Percentiles rank a stretch among this genome's conserved stretches.
phyloP scores from a whole-genome alignment of 2,113 vertebrate species.

The Galeopterus variegatus region DNA sequence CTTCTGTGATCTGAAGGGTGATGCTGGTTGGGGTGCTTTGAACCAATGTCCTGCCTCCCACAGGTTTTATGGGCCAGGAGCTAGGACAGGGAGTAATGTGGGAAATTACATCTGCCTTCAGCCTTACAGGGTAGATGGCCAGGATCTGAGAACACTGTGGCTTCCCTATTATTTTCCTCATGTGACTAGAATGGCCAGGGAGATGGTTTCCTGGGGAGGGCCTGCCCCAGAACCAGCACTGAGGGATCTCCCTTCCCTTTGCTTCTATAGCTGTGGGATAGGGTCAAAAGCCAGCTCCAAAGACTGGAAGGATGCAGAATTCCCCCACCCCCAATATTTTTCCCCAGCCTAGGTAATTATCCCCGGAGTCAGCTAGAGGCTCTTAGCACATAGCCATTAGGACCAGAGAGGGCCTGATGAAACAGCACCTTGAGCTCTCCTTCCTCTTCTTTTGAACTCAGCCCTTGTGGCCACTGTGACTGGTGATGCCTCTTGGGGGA shows the following conservation, averaged over 20 bases:
- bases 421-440: not conserved
- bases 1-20: not conserved
- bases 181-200: not conserved
- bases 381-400: not conserved
- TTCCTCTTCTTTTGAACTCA: not conserved
- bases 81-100: not conserved
- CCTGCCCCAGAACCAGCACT: not conserved
- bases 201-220: not conserved
- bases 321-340: not conserved
- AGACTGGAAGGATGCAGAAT: not conserved
- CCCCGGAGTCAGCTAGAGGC: not conserved
- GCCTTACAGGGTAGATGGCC: not conserved
- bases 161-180: not conserved
- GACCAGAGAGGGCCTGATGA: not conserved
- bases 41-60: not conserved
- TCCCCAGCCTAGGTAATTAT: not conserved
- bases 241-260: not conserved
- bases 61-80: not conserved
- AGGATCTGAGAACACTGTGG: not conserved
- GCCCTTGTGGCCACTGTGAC: not conserved
- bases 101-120: not conserved
- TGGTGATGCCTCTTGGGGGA: not conserved
- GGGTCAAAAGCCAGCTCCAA: not conserved
- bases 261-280: not conserved
- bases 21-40: not conserved